Evolutionary conservation across 2,113 vertebrate species (phyloP), one percentile per base, ranked within the genome.

Genomic region (Ochotona curzoniae): DNA sequence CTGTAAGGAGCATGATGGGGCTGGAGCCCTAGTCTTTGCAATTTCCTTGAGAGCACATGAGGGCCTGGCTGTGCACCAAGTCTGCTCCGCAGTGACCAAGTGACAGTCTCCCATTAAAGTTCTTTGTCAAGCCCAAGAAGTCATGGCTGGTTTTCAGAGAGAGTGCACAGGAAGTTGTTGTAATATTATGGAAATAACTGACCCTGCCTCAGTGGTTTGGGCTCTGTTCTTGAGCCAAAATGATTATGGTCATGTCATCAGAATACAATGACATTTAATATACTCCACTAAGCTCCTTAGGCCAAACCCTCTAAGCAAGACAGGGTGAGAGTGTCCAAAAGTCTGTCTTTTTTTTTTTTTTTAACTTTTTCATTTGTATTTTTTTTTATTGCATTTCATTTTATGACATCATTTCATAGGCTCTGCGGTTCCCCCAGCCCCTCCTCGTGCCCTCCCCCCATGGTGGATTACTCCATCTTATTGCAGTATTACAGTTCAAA

Each of bases 151-250:
- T 44, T 44, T 44, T 44, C 38, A 44, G 38, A 44, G 38, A 44
- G 38, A 44, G 38, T 44, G 21, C 5, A 49, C 1, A 30, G 30
- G 23, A 88, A 89, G 15, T 21, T 78, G 5, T 64, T 71, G 44
- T 3, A 64, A 21, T 32, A 76, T 32, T 28, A 9, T 1, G 8
- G 35, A 85, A 85, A 23, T n/a, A 61, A 80, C 20, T 57, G 44
- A 17, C 14, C 23, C 49, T 74, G 12, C 25, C 28, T 81, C n/a
- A 38, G 21, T 79, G 60, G 23, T 12, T 92, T 75, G 12, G 38
- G 64, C 44, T 93, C 69, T 88, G 32, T 67, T 57, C 74, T 49
- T 81, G 82, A 82, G 70, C 7, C 75, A 54, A 93, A 64, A 61
- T 70, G 79, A 83, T 88, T 83, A 74, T 4, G 32, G 64, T 14